Conservation (phyloP, 2,888 invertebrate species). For the Pheosia gnoma region DNA sequence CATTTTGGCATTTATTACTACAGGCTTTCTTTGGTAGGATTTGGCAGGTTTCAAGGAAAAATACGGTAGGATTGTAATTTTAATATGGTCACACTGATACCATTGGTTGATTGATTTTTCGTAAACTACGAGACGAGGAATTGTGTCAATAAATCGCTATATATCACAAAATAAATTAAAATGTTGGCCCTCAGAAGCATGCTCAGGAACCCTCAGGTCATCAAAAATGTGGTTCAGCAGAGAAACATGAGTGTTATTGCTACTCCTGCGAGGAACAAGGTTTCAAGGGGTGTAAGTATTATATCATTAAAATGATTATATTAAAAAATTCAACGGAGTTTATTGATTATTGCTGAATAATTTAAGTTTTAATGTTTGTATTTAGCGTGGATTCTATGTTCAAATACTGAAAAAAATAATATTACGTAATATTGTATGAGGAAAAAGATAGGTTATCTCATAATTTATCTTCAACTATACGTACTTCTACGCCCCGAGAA, state of each 20-base stretch:
- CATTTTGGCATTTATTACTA: too few relatives aligned
- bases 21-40: too few relatives aligned
- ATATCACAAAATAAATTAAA: slow-evolving; percentile 41
- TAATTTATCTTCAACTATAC: not conserved
- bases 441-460: slow-evolving; percentile 36
- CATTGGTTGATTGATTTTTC: not conserved
- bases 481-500: too few relatives aligned
- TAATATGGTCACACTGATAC: too few relatives aligned
- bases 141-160: not conserved
- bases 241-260: slow-evolving; percentile 69
- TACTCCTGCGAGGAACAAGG: slow-evolving; percentile 62
- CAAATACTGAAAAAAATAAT: not conserved
- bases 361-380: not conserved
- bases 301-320: not conserved
- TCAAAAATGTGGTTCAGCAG: slow-evolving; percentile 64
- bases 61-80: too few relatives aligned
- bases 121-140: not conserved
- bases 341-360: not conserved
- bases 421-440: slow-evolving; percentile 46
- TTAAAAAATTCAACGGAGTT: not conserved
- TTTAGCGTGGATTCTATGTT: not conserved
- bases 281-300: slow-evolving; percentile 64
- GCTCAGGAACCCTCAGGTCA: slow-evolving; percentile 57
- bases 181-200: slow-evolving; percentile 69
- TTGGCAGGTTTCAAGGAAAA: too few relatives aligned